Evolutionary conservation across 2,888 invertebrate species (phyloP), one percentile per base, ranked within the genome.

Genomic region (Sphaerophoria rueppellii): DNA sequence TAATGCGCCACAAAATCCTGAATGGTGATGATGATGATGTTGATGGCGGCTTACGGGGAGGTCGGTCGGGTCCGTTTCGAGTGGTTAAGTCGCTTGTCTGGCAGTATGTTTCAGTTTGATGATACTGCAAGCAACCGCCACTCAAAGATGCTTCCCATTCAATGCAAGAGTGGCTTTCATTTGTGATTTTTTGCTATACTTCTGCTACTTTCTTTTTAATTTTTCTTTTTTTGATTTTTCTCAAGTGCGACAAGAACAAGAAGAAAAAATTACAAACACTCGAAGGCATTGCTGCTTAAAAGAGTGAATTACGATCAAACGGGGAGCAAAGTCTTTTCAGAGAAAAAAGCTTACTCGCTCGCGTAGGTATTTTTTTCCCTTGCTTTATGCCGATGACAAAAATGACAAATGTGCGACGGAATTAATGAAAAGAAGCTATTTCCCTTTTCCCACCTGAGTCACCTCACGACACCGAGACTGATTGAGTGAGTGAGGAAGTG

Each of bases 1-100:
- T 85, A 85, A 85, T 85, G 77, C 81, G 81, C 81, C 81, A 81
- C 85, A 76, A 81, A 85, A 76, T 77, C 81, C 85, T 81, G 85
- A 81, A 81, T 85, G 72, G 69, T 35, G 37, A 58, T 35, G 65
- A 65, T 37, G 50, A 65, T 50, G 50, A 65, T 58, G 74, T 60
- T 54, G 80, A 24, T 24, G 24, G 24, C 24, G 24, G 24, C 24
- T 24, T 24, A 24, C 24, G 24, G 24, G 24, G 24, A 24, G 24
- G 24, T 24, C 24, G 73, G 61, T 76, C 74, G 75, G 72, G 81
- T 76, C 76, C 73, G 73, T 73, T 81, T 85, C 63, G 81, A 85
- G 80, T 70, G 81, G 80, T 67, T 76, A 80, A 85, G 83, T 76
- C 83, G 63, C 81, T 81, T 81, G 85, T 81, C 81, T 85, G 74